Percentiles rank a stretch among this genome's conserved stretches.
phyloP scores from a whole-genome alignment of 2,888 invertebrate species.

The Troilus luridus region DNA sequence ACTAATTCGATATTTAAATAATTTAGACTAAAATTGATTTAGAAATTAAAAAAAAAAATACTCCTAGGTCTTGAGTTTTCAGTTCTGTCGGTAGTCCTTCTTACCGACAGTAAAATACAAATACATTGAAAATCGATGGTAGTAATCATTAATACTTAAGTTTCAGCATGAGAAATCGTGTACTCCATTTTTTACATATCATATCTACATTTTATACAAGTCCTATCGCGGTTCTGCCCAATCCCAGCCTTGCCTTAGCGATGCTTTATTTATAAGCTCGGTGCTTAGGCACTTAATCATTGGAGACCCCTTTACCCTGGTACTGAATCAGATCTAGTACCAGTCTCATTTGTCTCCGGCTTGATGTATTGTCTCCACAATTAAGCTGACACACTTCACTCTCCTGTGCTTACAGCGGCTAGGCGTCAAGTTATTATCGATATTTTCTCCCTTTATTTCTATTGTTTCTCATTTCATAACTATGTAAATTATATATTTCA shows the following conservation, averaged over 20 bases:
- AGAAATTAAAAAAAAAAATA: no score
- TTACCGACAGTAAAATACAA: no score
- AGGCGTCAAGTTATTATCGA: neutral
- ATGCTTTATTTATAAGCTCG: neutral
- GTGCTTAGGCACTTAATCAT: neutral
- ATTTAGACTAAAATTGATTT: no score
- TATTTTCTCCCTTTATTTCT: neutral
- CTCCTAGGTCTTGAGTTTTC: no score
- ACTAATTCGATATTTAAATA: no score
- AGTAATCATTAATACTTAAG: no score
- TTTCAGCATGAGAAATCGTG: no score
- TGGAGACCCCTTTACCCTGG: neutral
- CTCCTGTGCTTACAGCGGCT: neutral
- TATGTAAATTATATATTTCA: neutral
- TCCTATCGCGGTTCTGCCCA: neutral
- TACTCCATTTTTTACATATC: no score
- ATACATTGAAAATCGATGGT: no score
- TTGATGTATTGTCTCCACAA: neutral
- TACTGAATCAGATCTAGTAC: neutral
- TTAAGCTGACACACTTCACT: constrained; percentile 4
- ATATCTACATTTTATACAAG: neutral
- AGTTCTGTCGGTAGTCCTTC: no score
- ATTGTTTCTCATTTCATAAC: neutral
- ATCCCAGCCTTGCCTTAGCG: neutral
- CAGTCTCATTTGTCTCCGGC: neutral